Evolutionary conservation across 2,113 vertebrate genomes (phyloP), one percentile per base, ranked within the genome.

Genomic region (Poeciliopsis retropinna): DNA sequence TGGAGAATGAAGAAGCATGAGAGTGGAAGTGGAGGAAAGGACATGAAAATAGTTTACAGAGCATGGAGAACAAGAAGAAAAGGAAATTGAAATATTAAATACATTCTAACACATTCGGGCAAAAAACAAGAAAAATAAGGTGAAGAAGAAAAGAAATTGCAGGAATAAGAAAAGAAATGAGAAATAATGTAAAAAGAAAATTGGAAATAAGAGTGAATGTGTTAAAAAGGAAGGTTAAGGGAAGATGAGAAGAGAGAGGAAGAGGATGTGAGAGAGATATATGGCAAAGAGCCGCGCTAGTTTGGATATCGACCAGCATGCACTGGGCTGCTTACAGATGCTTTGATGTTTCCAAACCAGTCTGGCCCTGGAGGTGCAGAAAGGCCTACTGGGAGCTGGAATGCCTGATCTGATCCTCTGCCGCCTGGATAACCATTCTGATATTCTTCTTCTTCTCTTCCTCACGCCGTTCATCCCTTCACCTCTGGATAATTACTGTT

Each of bases 311-410:
- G 85, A 89, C 87, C 82, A 78, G 79, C 66, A 70, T 79, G 81
- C 81, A 89, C 83, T 87, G 83, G 86, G 84, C 85, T 85, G 86
- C 88, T 83, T 76, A 68, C 47, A 51, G 83, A 67, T 27, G 64
- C 87, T 91, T 89, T 91, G 87, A 91, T 87, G 87, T 85, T 28
- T 70, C 34, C 83, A 80, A 84, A 79, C 68, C 87, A 80, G 78
- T 41, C 63, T 34, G 73, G 75, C 60, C 79, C 85, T 81, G 63
- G 78, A 66, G 84, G 79, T 77, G 76, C 69, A 64, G 64, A 60
- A 25, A 13, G 72, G 85, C 80, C 51, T 76, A 70, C 82, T 85
- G 82, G 86, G 84, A 89, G 41, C 73, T 12, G 31, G 68, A 70
- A 76, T 32, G 72, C 81, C 83, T 74, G 81, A 86, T 86, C 88